Evolutionary conservation across 2,888 invertebrate genomes (phyloP).

Genomic region (Imbricaverruca yamaguchii): DNA sequence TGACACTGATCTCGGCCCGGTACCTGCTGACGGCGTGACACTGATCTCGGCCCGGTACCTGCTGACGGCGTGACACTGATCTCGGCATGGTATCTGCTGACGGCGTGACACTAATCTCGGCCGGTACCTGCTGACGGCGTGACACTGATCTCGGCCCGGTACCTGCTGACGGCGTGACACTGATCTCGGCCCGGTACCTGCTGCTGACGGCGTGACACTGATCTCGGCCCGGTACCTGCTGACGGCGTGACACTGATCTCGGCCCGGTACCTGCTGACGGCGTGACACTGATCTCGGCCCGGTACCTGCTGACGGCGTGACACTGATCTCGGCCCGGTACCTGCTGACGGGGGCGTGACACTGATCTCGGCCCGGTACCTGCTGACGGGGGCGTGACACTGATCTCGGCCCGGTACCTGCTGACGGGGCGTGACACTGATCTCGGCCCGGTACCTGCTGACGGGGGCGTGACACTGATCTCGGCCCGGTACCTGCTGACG

Average conservation of each 20-base stretch:
- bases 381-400: conserved; percentile 8
- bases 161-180: conserved; percentile 3
- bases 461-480: not conserved
- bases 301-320: not conserved
- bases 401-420: not conserved
- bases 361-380: not conserved
- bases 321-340: not conserved
- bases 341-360: too few relatives aligned
- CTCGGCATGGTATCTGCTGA: not conserved
- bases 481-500: not conserved
- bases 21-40: conserved; percentile 3
- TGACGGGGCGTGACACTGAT: not conserved
- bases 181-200: not conserved
- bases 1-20: not conserved
- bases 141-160: not conserved
- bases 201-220: not conserved
- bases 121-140: too few relatives aligned
- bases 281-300: not conserved
- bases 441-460: not conserved
- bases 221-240: not conserved
- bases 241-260: not conserved
- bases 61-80: not conserved
- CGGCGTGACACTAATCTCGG: not conserved
- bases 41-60: not conserved
- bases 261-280: not conserved